phyloP scores from a whole-genome alignment of 2,797 vertebrate species.

The Corythornis leucogaster region DNA sequence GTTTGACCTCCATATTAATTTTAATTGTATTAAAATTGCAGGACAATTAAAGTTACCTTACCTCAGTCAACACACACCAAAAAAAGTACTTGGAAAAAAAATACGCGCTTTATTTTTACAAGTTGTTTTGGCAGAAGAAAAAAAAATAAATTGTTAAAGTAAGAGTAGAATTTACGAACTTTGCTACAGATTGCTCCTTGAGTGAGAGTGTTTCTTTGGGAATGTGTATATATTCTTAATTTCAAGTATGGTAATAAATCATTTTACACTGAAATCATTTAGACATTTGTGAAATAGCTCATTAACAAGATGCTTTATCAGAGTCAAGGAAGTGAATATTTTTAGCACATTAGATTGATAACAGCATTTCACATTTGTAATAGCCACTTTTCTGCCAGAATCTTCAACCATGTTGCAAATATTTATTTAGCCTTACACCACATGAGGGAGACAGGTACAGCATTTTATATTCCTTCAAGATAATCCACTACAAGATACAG shows the following conservation, averaged over 20 bases:
- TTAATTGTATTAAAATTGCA: not conserved
- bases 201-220: not conserved
- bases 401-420: not conserved
- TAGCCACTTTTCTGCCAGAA: not conserved
- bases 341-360: slow-evolving; percentile 32
- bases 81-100: not conserved
- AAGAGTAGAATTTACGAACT: not conserved
- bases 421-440: not conserved
- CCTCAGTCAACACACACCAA: not conserved
- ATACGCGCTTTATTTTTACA: not conserved
- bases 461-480: not conserved
- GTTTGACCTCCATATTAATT: not conserved
- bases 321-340: slow-evolving; percentile 22
- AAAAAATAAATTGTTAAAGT: not conserved
- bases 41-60: not conserved
- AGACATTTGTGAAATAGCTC: slow-evolving; percentile 32
- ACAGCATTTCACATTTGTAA: not conserved
- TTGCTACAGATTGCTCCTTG: not conserved
- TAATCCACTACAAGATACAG: not conserved
- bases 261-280: not conserved
- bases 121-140: not conserved
- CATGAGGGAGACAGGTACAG: not conserved
- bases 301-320: slow-evolving; percentile 16
- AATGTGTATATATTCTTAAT: not conserved
- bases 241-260: slow-evolving; percentile 14